Evolutionary conservation across 1,140 invertebrate species (phyloP).

Genomic region (Penaeus vannamei): DNA sequence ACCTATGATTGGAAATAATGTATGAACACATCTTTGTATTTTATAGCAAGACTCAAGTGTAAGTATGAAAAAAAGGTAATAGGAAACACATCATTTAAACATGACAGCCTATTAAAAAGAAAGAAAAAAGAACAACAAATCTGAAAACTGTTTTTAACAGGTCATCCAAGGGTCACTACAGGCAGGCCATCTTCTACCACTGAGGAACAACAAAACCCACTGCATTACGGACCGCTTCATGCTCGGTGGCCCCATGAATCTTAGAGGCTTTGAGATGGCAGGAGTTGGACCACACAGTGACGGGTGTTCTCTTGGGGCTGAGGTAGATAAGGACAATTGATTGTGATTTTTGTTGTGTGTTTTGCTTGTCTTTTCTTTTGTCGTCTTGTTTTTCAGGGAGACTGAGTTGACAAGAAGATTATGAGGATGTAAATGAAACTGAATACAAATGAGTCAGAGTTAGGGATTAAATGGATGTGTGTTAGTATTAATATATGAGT

Average conservation of each 20-base stretch:
- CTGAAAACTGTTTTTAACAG: slow-evolving; percentile 73
- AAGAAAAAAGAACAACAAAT: not conserved
- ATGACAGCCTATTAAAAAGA: no score
- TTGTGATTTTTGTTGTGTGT: not conserved
- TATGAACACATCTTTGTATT: no score
- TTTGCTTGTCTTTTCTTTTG: not conserved
- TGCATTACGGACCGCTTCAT: slow-evolving; percentile 85
- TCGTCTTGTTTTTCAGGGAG: not conserved
- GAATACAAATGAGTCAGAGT: not conserved
- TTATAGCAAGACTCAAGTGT: no score
- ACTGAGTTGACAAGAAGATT: not conserved
- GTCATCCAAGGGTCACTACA: slow-evolving; percentile 82
- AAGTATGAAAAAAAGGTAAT: no score
- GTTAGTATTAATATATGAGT: not conserved
- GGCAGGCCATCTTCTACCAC: slow-evolving; percentile 78
- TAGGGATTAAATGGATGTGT: not conserved
- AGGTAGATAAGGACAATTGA: slow-evolving; percentile 69
- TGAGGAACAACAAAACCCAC: slow-evolving; percentile 75
- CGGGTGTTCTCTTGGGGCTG: slow-evolving; percentile 80
- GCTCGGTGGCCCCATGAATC: slow-evolving; percentile 86
- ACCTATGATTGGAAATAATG: no score
- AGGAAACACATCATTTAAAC: no score
- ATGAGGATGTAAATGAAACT: not conserved
- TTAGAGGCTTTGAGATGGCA: slow-evolving; percentile 86
- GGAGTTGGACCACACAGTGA: slow-evolving; percentile 86